Percentiles rank a stretch among this genome's conserved stretches.
Evolutionary conservation across 2,888 invertebrate species (phyloP).

Genomic region (Acanthopleura granulata): DNA sequence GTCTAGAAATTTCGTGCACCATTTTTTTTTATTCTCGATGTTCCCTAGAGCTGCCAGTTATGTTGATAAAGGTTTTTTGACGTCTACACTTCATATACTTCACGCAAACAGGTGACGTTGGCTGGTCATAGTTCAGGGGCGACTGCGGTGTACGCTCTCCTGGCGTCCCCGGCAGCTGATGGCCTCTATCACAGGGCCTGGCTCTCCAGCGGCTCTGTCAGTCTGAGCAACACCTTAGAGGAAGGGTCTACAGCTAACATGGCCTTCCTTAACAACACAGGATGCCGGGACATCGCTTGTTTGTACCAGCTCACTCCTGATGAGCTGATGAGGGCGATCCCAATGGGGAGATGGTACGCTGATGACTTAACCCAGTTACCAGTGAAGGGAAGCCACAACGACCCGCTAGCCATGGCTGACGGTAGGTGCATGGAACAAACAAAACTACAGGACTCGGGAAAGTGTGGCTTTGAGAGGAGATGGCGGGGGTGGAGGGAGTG

Average conservation of each 20-base stretch:
- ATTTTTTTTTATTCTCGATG: too few species aligned
- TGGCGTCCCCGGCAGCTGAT: constrained; percentile 73
- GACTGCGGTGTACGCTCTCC: constrained; percentile 83
- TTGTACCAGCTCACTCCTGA: not conserved
- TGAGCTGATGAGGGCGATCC: constrained; percentile 25
- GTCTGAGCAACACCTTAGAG: constrained; percentile 48
- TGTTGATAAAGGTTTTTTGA: too few species aligned
- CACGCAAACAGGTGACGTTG: constrained; percentile 77
- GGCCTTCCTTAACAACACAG: constrained; percentile 42
- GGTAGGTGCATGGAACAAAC: constrained; percentile 33
- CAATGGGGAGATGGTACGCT: constrained; percentile 49
- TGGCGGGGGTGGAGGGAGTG: too few species aligned
- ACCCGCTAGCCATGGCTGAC: constrained; percentile 48
- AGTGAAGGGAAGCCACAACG: constrained; percentile 35
- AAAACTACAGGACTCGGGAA: too few species aligned
- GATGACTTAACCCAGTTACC: constrained; percentile 52
- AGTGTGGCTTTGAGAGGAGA: too few species aligned
- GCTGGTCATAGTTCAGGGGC: constrained; percentile 89
- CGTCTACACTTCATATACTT: not conserved
- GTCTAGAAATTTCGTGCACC: too few species aligned
- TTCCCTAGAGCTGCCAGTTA: too few species aligned
- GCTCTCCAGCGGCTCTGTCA: constrained; percentile 63
- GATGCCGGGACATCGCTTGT: constrained; percentile 38
- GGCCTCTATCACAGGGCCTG: constrained; percentile 77
- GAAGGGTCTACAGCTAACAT: constrained; percentile 50